Percentiles rank a stretch among this genome's conserved stretches.
These are phyloP conservation scores for Psephotus haematonotus DNA, from an alignment of 2,113 vertebrate genomes.

Conservation along the genomic window DNA sequence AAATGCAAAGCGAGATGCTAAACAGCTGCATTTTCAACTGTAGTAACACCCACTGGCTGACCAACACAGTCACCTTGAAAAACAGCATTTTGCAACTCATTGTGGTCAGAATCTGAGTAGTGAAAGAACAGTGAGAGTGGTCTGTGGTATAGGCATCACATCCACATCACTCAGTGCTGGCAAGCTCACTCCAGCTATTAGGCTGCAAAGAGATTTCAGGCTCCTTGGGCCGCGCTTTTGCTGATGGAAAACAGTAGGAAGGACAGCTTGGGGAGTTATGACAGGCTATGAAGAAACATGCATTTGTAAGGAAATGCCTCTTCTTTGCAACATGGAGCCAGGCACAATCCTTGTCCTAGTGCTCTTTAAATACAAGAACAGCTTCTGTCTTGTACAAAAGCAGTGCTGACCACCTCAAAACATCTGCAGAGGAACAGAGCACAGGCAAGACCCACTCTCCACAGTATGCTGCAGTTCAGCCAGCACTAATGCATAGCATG, in stretches of 20 bases:
- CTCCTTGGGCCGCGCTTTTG: neutral
- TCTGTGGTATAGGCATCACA: neutral
- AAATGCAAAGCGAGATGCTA: neutral
- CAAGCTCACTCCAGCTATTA: neutral
- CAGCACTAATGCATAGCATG: neutral
- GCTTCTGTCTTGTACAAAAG: neutral
- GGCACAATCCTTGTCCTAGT: neutral
- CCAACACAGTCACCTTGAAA: neutral
- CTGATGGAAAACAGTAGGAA: neutral
- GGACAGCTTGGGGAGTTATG: neutral
- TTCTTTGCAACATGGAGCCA: neutral
- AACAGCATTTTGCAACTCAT: accelerated
- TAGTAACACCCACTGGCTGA: neutral
- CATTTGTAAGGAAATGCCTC: neutral
- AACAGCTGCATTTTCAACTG: neutral
- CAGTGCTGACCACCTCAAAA: neutral
- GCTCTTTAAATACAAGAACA: neutral
- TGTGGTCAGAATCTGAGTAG: neutral
- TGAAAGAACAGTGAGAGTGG: neutral
- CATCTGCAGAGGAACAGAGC: neutral
- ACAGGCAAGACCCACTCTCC: neutral
- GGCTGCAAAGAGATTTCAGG: neutral
- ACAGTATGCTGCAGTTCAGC: neutral
- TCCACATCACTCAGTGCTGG: neutral
- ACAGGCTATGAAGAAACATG: neutral